phyloP scores from a whole-genome alignment of 2,797 vertebrate genomes.

The Poeciliopsis paucimaculata region DNA sequence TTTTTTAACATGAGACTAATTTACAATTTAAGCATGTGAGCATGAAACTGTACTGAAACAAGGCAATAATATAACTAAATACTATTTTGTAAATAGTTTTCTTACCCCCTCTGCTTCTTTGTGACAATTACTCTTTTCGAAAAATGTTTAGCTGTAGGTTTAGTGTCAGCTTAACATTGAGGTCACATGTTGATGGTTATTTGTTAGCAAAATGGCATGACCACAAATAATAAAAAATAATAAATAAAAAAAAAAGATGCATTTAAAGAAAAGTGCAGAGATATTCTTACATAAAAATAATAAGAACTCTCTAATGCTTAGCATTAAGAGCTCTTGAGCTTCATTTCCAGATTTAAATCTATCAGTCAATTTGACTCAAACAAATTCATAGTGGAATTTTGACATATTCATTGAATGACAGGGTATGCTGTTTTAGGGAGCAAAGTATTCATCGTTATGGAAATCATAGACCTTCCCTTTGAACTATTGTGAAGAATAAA shows the following conservation, averaged over 20 bases:
- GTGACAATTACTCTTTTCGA: no score
- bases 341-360: constrained; percentile 50
- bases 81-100: background rate
- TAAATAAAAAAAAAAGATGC: constrained; percentile 28
- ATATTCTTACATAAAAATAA: constrained; percentile 33
- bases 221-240: constrained; percentile 26
- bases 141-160: constrained; percentile 21
- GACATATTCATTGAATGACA: constrained; percentile 55
- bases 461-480: constrained; percentile 56
- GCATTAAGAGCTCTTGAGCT: constrained; percentile 48
- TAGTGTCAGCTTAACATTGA: constrained; percentile 24
- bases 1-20: background rate
- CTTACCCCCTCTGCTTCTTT: no score
- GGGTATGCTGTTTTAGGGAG: constrained; percentile 41
- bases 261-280: constrained; percentile 15
- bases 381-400: constrained; percentile 56
- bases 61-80: constrained; percentile 4
- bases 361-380: constrained; percentile 60
- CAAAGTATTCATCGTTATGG: constrained; percentile 59
- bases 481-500: constrained; percentile 53
- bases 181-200: constrained; percentile 56
- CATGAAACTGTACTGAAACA: background rate
- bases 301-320: constrained; percentile 50
- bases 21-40: background rate
- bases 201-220: constrained; percentile 43